Percentiles rank a stretch among this genome's conserved stretches.
phyloP scores from a whole-genome alignment of 37 sponge, comb jelly and placozoan genomes.

The Chondrilla cf. caribensis region DNA sequence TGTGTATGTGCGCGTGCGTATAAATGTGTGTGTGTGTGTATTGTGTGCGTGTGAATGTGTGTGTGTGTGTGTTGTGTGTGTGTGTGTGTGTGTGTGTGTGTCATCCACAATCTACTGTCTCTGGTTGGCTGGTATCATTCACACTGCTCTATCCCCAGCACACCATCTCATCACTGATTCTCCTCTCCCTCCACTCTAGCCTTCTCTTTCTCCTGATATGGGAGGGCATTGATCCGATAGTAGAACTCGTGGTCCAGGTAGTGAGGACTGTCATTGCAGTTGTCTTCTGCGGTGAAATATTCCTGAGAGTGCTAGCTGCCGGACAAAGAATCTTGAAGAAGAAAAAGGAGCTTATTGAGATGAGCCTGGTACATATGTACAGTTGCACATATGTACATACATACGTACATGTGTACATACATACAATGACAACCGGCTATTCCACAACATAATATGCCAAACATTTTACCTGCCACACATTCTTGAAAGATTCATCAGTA shows the following conservation, averaged over 20 bases:
- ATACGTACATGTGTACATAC: background rate
- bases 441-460: too few species aligned
- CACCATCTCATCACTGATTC: too few species aligned
- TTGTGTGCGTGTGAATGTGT: too few species aligned
- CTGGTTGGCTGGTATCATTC: too few species aligned
- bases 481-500: too few species aligned
- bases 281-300: conserved; percentile 28
- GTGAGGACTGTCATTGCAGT: background rate
- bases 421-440: background rate
- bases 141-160: too few species aligned
- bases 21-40: too few species aligned
- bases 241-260: conserved; percentile 24
- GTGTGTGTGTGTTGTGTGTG: too few species aligned
- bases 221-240: conserved; percentile 22
- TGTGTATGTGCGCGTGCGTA: too few species aligned
- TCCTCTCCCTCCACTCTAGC: conserved; percentile 1
- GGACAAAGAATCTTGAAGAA: background rate
- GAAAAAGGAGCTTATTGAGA: conserved; percentile 26
- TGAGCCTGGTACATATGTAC: conserved; percentile 17
- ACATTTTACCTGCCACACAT: too few species aligned
- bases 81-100: too few species aligned
- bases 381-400: background rate
- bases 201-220: conserved; percentile 39
- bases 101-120: too few species aligned
- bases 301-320: conserved; percentile 11